phyloP scores from a whole-genome alignment of 1,140 invertebrate genomes.

The Mamestra configurata region DNA sequence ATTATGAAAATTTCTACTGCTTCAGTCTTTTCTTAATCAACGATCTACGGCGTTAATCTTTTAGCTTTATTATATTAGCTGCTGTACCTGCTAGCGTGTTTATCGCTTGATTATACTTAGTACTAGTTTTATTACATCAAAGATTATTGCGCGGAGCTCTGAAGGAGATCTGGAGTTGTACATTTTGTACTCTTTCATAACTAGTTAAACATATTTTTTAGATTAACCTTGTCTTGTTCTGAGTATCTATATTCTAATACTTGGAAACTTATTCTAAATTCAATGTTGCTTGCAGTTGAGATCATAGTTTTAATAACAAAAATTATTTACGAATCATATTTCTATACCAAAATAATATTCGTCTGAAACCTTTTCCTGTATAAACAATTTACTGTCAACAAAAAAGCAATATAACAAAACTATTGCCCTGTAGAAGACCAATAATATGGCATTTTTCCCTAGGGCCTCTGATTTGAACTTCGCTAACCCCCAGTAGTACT shows the following conservation, averaged over 20 bases:
- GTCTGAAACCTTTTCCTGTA: not conserved
- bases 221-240: too few relatives aligned
- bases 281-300: too few relatives aligned
- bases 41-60: conserved; percentile 3
- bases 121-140: conserved; percentile 4
- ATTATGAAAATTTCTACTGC: not conserved
- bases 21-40: conserved; percentile 3
- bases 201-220: too few relatives aligned
- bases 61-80: conserved; percentile 18
- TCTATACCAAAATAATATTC: not conserved
- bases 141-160: conserved; percentile 5
- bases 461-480: not conserved
- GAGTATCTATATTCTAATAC: too few relatives aligned
- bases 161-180: too few relatives aligned
- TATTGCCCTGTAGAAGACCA: conserved; percentile 9
- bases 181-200: too few relatives aligned
- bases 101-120: not conserved
- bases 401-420: conserved; percentile 10
- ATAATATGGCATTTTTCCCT: conserved; percentile 20
- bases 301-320: too few relatives aligned
- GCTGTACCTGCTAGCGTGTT: not conserved
- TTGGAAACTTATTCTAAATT: too few relatives aligned
- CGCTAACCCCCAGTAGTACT: not conserved
- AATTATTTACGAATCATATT: too few relatives aligned
- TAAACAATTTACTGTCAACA: not conserved